Evolutionary conservation across 1,140 invertebrate genomes (phyloP), one percentile per base, ranked within the genome.

Genomic region (Daktulosphaira vitifoliae): DNA sequence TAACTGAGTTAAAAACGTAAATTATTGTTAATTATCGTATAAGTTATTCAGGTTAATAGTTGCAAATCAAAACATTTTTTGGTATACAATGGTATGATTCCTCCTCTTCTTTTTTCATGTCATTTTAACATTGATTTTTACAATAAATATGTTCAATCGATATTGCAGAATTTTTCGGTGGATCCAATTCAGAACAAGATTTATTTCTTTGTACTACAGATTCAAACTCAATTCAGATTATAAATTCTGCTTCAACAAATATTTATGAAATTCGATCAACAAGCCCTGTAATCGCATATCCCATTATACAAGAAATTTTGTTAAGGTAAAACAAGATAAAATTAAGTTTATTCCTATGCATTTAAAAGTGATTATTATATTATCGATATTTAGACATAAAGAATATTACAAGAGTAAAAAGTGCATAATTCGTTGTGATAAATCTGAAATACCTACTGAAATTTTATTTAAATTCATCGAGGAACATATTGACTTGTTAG

Each of bases 381-480:
- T n/a, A n/a, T n/a, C n/a, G n/a, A n/a, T n/a, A n/a, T 0, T 46
- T n/a, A 62, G 56, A 15, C 56, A 62, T 33, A 62, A 1, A 22
- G 56, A 62, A 22, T 62, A 62, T 48, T 62, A 62, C 7, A 62
- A 62, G 29, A 62, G 9, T 22, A 62, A 62, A 48, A 48, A 18
- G 44, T 62, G 56, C 15, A 33, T 20, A 0, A 0, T 62, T 23
- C 56, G 56, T 6, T 62, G 56, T 62, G 42, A 62, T 48, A 46
- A 44, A n/a, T 46, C 42, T 9, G 56, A 62, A 33, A 62, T 62
- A 2, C 56, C 42, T 2, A 13, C 46, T 9, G 56, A 23, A 1
- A 39, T 29, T 11, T 62, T 62, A 1, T 62, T 46, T 22, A 3
- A 25, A 16, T 29, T 18, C 3, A 62, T 62, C 5, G 56, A 62